Base-by-base conservation (phyloP, 2,797 vertebrate species). In the Malurus leucopterus region DNA sequence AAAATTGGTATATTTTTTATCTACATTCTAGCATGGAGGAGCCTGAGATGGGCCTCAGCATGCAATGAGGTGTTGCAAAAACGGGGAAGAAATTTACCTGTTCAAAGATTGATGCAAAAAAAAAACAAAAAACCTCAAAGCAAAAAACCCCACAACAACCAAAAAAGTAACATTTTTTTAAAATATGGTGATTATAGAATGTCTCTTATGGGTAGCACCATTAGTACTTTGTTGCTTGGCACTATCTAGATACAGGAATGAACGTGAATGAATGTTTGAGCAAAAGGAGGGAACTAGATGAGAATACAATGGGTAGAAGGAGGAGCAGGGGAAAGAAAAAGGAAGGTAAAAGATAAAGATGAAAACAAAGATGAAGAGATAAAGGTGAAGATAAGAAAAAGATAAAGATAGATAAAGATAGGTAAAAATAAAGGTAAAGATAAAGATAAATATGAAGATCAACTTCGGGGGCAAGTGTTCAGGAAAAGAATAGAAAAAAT, bases 1-100 rank as follows among this genome's bases (percentile, higher is more conserved):
- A 94, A 94, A 94, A 83, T 46, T 3, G 2, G 8, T 73, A 32
- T 73, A 17, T 64, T 89, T 93, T 86, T 88, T 38, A 24, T 86
- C 76, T 91, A 77, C 55, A 65, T 82, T 90, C 59, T 47, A 72
- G 19, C 26, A 26, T 63, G 17, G 27, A 46, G 79, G 34, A 75
- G 11, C 9, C 49, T 76, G 47, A 75, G 9, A 21, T 41, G 11
- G 30, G 79, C 61, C 43, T 73, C 5, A 13, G 5, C 73, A 26
- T 51, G 36, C 15, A 61, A 21, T 36, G 12, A 64, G 29, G 9
- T 61, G 16, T 73, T 76, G 53, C 15, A 67, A 84, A 81, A 67
- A 15, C 43, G 36, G 8, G 17, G 36, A 71, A 84, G 67, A 64
- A 9, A 5, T 8, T 47, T 61, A 24, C 44, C 53, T 69, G 9